Base-by-base conservation (phyloP, 2,113 vertebrate species). In the Toxostoma redivivum region DNA sequence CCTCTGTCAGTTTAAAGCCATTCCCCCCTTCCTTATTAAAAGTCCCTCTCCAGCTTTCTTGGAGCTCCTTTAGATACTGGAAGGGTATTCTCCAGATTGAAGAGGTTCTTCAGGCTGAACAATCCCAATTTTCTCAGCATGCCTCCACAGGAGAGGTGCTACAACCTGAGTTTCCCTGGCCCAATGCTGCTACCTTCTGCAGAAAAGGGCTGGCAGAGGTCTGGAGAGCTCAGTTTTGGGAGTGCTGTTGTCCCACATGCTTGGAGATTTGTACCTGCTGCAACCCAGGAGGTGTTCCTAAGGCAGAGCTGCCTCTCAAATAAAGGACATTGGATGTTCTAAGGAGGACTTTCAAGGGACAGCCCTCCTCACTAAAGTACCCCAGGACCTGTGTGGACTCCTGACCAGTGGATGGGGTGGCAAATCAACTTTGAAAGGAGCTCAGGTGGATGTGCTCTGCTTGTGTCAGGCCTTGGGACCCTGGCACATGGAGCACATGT, bases 401-500 rank as follows among this genome's bases (percentile, higher is more conserved):
- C 50, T 38, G 61, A 22, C 18, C n/a, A 51, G 28, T 1, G 3
- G 22, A 12, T 1, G 2, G n/a, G 37, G 23, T 16, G 16, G 25
- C 15, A 86, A 44, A 25, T 24, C 11, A 11, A 12, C 71, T 48
- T 5, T 21, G n/a, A 11, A 62, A 57, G 35, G 40, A 37, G 28
- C n/a, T 3, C 44, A 56, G 37, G 23, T 0, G 2, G 30, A 30
- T 1, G 2, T 1, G 1, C 14, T 62, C 56, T 2, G 1, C 27
- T 53, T 44, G 47, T 3, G 0, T 25, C 42, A 45, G 31, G 47
- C 37, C 2, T 2, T 0, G 3, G 62, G 78, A 33, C 10, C 23
- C 30, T 30, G 30, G 28, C 51, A 24, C 1, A 0, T 4, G 56
- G 50, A 23, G 24, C 9, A 27, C 0, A 0, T 25, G 31, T 5